Percentiles rank a stretch among this genome's conserved stretches.
Conservation (phyloP, 2,888 invertebrate genomes). For the Oligia latruncula region DNA sequence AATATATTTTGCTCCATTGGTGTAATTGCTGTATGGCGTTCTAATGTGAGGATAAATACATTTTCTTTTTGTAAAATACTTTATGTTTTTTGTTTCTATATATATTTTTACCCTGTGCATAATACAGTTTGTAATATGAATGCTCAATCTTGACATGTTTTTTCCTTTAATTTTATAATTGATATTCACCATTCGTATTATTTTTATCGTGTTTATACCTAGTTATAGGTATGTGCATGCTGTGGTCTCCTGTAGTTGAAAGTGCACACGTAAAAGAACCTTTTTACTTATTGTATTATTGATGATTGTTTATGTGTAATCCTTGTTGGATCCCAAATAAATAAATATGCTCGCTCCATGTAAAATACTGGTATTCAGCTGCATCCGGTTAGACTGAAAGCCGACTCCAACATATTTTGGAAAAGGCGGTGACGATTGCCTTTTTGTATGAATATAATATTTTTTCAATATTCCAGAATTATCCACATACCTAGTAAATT, state of each 20-base stretch:
- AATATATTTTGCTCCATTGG: too few relatives aligned
- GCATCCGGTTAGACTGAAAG: background rate
- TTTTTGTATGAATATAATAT: background rate
- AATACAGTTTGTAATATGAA: too few relatives aligned
- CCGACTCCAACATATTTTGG: background rate
- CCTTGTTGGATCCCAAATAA: background rate
- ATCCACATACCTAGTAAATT: background rate
- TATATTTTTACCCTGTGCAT: too few relatives aligned
- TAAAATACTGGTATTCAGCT: background rate
- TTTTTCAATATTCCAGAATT: background rate
- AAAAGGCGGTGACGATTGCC: background rate
- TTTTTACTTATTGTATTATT: background rate
- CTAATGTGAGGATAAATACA: background rate
- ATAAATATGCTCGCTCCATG: background rate
- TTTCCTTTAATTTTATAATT: too few relatives aligned
- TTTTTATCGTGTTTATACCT: background rate
- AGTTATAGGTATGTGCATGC: background rate
- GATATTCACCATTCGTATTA: too few relatives aligned
- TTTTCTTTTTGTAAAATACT: background rate
- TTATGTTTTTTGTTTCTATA: background rate
- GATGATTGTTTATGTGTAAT: too few relatives aligned
- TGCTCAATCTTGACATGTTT: too few relatives aligned
- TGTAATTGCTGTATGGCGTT: too few relatives aligned
- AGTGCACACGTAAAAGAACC: background rate
- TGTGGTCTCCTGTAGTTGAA: background rate